Conservation (phyloP, 2,888 invertebrate species). For the Anthophora plumipes region DNA sequence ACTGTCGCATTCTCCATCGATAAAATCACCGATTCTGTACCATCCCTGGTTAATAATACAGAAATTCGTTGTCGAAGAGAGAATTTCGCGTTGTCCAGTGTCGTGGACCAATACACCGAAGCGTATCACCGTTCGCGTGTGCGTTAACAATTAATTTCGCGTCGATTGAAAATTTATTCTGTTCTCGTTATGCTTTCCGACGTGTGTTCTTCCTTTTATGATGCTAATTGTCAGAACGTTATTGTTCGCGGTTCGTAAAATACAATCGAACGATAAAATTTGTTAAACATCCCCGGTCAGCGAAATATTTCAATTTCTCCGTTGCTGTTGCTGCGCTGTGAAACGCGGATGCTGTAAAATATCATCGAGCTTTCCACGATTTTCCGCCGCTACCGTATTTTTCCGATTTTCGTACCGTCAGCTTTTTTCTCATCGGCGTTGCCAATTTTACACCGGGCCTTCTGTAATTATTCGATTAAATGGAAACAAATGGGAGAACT, state of each 20-base stretch:
- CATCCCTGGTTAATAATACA: conserved; percentile 40
- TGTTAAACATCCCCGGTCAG: conserved; percentile 54
- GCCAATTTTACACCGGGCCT: neutral
- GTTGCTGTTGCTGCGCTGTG: neutral
- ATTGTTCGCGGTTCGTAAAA: conserved; percentile 56
- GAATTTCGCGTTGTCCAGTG: conserved; percentile 11
- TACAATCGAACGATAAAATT: conserved; percentile 61
- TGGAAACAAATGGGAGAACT: neutral
- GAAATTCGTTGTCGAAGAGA: conserved; percentile 21
- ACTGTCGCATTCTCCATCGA: conserved; percentile 12
- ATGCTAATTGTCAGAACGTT: conserved; percentile 64
- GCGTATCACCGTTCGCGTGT: neutral
- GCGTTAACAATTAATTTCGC: conserved; percentile 44
- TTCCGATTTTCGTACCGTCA: conserved; percentile 25
- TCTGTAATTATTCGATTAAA: neutral
- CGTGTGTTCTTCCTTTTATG: conserved; percentile 60
- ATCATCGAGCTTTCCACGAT: conserved; percentile 39
- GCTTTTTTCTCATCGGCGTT: neutral
- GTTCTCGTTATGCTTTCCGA: conserved; percentile 64
- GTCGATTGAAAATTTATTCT: conserved; percentile 55
- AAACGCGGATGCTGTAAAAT: conserved; percentile 33
- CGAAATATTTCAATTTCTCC: conserved; percentile 49
- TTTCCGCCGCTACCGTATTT: conserved; percentile 36
- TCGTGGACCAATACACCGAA: conserved; percentile 10
- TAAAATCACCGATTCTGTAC: conserved; percentile 32